Conservation (phyloP, 2,113 vertebrate genomes). For the Genyomyrus donnyi region DNA sequence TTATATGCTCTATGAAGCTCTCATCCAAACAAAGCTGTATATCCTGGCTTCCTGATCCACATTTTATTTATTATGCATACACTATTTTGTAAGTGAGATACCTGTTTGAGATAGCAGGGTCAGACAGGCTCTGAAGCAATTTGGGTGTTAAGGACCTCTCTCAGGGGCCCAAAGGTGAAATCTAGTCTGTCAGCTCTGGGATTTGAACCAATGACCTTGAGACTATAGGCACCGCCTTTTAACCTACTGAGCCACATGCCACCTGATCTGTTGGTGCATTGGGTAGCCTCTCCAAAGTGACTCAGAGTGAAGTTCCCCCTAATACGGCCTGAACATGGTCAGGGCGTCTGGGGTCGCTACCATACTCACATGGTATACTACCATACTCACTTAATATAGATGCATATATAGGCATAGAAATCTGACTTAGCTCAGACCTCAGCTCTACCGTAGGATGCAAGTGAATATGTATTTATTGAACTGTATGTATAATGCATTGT, state of each 20-base stretch:
- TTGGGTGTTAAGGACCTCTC: background rate
- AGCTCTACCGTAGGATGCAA: conserved; percentile 7
- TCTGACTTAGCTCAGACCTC: background rate
- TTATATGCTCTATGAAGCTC: background rate
- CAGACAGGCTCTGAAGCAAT: background rate
- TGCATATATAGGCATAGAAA: background rate
- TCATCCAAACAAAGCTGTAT: background rate
- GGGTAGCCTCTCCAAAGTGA: background rate
- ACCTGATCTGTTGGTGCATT: background rate
- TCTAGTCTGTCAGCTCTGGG: background rate
- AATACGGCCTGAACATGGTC: background rate
- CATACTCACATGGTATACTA: background rate
- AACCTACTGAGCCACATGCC: background rate
- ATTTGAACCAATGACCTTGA: background rate
- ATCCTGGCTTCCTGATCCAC: background rate
- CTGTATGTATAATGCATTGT: conserved; percentile 27
- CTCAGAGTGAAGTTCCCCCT: background rate
- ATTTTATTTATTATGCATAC: background rate
- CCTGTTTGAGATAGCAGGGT: background rate
- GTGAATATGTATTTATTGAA: conserved; percentile 14
- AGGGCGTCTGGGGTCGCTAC: background rate
- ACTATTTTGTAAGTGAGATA: background rate
- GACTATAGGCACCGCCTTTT: background rate
- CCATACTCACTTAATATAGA: conserved; percentile 10
- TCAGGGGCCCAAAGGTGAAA: background rate